These are phyloP conservation scores for Todiramphus chloris DNA, from an alignment of 2,113 vertebrate genomes.

Conservation along the genomic window DNA sequence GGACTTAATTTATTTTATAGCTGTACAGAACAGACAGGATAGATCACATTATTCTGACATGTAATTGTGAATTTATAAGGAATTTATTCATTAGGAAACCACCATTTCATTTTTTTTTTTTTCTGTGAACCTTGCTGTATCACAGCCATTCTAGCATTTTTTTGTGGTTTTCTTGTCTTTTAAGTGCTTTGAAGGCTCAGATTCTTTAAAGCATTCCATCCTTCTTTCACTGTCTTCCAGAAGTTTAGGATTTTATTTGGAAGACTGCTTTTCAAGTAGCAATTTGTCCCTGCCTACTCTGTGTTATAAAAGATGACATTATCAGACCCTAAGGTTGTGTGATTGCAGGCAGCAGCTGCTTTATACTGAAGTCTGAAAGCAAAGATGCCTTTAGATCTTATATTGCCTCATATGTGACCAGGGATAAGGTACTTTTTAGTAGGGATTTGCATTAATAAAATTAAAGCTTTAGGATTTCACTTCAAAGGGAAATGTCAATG, in stretches of 20 bases:
- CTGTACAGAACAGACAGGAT: neutral
- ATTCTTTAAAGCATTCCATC: neutral
- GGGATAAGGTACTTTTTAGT: slow-evolving; percentile 45
- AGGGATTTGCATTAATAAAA: slow-evolving; percentile 59
- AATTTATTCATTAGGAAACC: neutral
- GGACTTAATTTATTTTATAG: neutral
- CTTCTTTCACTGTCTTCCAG: neutral
- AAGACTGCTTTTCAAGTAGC: neutral
- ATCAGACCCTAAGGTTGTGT: neutral
- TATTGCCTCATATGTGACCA: slow-evolving; percentile 1
- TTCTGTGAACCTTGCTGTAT: neutral
- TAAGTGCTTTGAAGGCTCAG: neutral
- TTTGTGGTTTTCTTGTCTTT: neutral
- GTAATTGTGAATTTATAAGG: neutral
- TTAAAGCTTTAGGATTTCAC: slow-evolving; percentile 59
- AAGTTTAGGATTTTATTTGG: neutral
- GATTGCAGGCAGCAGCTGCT: neutral
- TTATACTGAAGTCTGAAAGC: slow-evolving; percentile 20
- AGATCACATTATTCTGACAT: neutral
- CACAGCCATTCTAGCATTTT: neutral
- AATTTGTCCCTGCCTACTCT: neutral
- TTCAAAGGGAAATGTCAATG: slow-evolving; percentile 53
- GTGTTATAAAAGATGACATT: neutral
- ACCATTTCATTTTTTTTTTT: neutral
- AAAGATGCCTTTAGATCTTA: slow-evolving; percentile 19